A percentile compares a stretch with the other conserved stretches of the same genome.
Conservation (phyloP, 2,797 vertebrate genomes). For the Strix occidentalis region DNA sequence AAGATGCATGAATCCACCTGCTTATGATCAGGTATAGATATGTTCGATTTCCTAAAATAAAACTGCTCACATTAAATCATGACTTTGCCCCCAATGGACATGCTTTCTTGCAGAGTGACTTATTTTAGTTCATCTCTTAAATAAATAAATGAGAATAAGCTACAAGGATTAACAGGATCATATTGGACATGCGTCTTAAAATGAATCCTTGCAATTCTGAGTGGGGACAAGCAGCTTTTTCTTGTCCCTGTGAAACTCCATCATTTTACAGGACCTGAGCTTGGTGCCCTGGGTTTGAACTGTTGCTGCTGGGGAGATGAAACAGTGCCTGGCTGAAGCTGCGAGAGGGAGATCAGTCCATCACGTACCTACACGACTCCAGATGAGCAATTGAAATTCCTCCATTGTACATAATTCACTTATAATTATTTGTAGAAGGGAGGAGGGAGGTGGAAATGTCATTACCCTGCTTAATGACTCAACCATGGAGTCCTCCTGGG, state of each 20-base stretch:
- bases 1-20: not conserved
- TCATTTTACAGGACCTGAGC: not conserved
- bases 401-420: not conserved
- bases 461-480: constrained; percentile 12
- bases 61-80: not conserved
- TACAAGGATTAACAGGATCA: not conserved
- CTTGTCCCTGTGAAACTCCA: not conserved
- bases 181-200: not conserved
- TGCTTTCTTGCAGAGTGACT: not conserved
- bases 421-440: not conserved
- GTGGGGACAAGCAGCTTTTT: not conserved
- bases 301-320: not conserved
- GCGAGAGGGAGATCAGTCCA: not conserved
- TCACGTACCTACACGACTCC: not conserved
- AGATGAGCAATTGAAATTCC: not conserved
- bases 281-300: not conserved
- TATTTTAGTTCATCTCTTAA: not conserved
- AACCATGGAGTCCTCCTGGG: not conserved
- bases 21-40: not conserved
- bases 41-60: not conserved
- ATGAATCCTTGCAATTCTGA: not conserved
- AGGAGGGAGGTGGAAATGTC: constrained; percentile 25
- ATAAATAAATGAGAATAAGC: not conserved
- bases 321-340: not conserved
- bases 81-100: not conserved